phyloP scores from a whole-genome alignment of 2,888 invertebrate genomes.

The Leptinotarsa haldemani region DNA sequence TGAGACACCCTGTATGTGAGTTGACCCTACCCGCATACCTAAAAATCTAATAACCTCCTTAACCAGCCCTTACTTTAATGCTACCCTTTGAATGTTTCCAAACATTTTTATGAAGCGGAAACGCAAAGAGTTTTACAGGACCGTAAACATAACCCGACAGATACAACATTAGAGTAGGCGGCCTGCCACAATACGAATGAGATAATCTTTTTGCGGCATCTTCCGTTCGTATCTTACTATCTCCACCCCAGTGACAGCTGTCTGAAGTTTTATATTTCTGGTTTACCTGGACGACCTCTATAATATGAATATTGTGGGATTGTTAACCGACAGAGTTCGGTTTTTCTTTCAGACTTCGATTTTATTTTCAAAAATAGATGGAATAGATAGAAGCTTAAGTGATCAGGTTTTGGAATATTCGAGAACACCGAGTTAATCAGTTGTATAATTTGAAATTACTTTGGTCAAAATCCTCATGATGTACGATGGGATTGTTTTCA shows the following conservation, averaged over 20 bases:
- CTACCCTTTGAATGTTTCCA: background rate
- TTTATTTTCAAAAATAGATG: background rate
- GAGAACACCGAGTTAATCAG: too few relatives aligned
- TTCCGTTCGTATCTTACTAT: constrained; percentile 7
- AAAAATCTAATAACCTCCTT: background rate
- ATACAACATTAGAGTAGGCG: constrained; percentile 2
- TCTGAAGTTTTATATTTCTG: background rate
- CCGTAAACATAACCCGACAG: background rate
- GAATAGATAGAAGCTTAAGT: too few relatives aligned
- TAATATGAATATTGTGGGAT: background rate
- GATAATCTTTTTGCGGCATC: constrained; percentile 10
- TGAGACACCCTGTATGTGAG: too few relatives aligned
- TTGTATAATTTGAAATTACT: too few relatives aligned
- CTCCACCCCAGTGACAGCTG: constrained; percentile 1
- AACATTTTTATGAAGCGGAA: background rate
- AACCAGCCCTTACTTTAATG: background rate
- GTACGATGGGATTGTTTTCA: too few relatives aligned
- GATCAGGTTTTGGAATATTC: too few relatives aligned
- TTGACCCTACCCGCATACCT: background rate
- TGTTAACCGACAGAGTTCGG: background rate
- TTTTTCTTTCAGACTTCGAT: background rate
- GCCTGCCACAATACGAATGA: background rate
- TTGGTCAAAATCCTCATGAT: too few relatives aligned
- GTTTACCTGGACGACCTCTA: background rate
- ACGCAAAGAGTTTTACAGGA: background rate